Evolutionary conservation across 1,140 invertebrate species (phyloP).

Genomic region (Heliothis subflexa): DNA sequence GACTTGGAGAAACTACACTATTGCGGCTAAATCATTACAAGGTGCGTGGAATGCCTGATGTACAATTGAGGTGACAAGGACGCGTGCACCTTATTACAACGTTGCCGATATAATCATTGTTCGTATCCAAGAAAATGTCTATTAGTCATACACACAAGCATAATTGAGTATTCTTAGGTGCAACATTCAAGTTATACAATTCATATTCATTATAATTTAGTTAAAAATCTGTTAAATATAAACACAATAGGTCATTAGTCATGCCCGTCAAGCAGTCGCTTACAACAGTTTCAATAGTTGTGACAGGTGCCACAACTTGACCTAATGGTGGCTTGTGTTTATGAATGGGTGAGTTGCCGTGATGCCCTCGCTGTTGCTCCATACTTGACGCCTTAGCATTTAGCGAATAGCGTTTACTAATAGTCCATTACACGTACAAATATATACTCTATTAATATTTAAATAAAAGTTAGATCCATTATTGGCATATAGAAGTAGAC

Average conservation of each 20-base stretch:
- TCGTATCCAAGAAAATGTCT: constrained; percentile 27
- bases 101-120: constrained; percentile 15
- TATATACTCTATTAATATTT: constrained; percentile 28
- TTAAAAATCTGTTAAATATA: constrained; percentile 33
- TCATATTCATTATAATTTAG: constrained; percentile 28
- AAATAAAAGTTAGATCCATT: neutral
- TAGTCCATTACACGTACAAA: constrained; percentile 17
- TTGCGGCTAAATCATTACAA: constrained; percentile 70
- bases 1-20: constrained; percentile 52
- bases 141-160: constrained; percentile 41
- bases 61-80: constrained; percentile 50
- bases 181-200: constrained; percentile 34
- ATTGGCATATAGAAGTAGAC: constrained; percentile 8
- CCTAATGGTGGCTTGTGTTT: constrained; percentile 28
- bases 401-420: constrained; percentile 28
- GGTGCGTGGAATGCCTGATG: constrained; percentile 65
- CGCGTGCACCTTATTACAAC: constrained; percentile 29
- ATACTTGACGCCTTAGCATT: constrained; percentile 14
- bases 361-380: neutral
- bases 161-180: constrained; percentile 21
- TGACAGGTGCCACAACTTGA: constrained; percentile 33
- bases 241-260: constrained; percentile 38
- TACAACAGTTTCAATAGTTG: constrained; percentile 15
- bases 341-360: constrained; percentile 4
- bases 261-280: constrained; percentile 8